These are phyloP conservation scores for Abscondita cerata DNA, from an alignment of 2,888 invertebrate species.

Conservation along the genomic window DNA sequence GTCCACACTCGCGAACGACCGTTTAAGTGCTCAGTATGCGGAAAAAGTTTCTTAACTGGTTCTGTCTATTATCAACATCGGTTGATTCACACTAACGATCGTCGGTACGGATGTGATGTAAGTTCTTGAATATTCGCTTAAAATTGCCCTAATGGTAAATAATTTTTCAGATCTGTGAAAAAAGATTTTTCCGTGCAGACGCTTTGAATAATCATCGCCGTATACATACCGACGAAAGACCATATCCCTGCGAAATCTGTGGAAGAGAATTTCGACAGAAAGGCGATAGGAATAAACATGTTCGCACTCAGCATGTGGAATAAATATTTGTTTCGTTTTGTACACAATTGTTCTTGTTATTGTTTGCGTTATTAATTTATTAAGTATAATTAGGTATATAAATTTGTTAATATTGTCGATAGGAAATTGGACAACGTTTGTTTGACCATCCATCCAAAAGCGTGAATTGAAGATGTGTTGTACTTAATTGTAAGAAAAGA, in stretches of 20 bases:
- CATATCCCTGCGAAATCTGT: conserved; percentile 63
- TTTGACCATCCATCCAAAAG: too few relatives aligned
- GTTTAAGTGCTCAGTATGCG: conserved; percentile 67
- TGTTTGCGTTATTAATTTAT: too few relatives aligned
- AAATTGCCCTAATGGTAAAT: not conserved
- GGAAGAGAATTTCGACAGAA: conserved; percentile 63
- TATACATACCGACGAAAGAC: conserved; percentile 68
- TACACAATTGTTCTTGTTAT: too few relatives aligned
- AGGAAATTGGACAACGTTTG: too few relatives aligned
- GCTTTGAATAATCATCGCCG: conserved; percentile 69
- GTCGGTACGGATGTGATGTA: conserved; percentile 69
- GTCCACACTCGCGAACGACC: conserved; percentile 70
- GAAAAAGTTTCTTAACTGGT: conserved; percentile 68
- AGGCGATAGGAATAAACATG: conserved; percentile 65
- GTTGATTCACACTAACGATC: conserved; percentile 68
- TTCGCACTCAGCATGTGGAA: conserved; percentile 62
- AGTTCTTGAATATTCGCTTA: conserved; percentile 28
- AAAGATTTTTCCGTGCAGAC: conserved; percentile 69
- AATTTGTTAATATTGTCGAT: too few relatives aligned
- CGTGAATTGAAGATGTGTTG: too few relatives aligned
- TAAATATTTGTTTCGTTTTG: too few relatives aligned
- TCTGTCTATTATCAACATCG: conserved; percentile 71
- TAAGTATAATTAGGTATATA: too few relatives aligned
- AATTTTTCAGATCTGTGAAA: conserved; percentile 60
- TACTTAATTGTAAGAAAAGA: too few relatives aligned